Evolutionary conservation across 2,797 vertebrate species (phyloP).

Genomic region (Coendou prehensilis): DNA sequence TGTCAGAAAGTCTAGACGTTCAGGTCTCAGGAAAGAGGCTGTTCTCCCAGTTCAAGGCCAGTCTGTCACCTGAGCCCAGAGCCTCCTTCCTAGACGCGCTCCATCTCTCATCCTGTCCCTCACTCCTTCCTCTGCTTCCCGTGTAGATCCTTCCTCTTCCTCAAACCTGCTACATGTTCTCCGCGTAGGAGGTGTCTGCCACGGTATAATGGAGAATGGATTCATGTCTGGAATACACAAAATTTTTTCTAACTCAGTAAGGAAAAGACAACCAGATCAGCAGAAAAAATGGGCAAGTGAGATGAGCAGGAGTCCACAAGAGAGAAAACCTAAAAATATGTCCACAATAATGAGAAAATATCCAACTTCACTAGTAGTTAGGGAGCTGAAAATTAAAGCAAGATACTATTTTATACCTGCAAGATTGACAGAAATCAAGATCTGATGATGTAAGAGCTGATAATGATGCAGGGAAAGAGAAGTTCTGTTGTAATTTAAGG

Average conservation of each 20-base stretch:
- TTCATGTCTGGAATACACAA: neutral
- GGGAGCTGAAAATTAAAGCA: conserved; percentile 12
- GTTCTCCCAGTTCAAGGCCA: neutral
- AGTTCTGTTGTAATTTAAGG: neutral
- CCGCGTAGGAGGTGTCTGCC: neutral
- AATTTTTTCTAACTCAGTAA: neutral
- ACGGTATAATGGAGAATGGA: neutral
- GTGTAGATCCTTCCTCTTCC: neutral
- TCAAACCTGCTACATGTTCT: neutral
- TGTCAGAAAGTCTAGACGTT: neutral
- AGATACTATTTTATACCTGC: neutral
- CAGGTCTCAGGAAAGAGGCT: neutral
- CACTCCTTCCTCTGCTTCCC: neutral
- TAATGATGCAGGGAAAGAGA: neutral
- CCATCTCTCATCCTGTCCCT: too few relatives aligned
- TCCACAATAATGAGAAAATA: neutral
- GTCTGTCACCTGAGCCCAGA: neutral
- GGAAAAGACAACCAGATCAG: neutral
- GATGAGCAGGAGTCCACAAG: conserved; percentile 18
- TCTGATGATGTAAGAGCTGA: neutral
- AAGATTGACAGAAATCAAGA: neutral
- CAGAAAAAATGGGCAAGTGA: conserved; percentile 5
- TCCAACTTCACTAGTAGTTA: neutral
- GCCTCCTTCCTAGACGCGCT: neutral
- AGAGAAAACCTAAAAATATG: neutral